These are phyloP conservation scores for Apis cerana DNA, from an alignment of 1,140 invertebrate genomes.

Conservation along the genomic window DNA sequence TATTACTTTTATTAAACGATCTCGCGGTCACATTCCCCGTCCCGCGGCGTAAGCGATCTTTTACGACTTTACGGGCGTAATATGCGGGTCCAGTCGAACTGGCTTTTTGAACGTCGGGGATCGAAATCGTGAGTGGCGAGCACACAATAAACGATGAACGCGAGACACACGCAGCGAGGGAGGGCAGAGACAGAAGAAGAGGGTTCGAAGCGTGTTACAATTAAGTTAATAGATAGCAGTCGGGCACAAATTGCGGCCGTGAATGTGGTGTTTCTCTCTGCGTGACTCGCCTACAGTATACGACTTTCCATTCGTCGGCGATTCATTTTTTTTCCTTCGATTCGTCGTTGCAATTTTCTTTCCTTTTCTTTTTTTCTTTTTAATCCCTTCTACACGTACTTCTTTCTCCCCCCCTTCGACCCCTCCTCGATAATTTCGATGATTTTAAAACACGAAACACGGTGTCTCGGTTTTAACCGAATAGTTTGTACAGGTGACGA, in stretches of 20 bases:
- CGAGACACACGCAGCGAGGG: background rate
- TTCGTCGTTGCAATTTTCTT: background rate
- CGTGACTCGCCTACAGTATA: slow-evolving; percentile 44
- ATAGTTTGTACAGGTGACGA: slow-evolving; percentile 19
- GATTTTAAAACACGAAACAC: background rate
- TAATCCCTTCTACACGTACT: background rate
- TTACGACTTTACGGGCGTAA: slow-evolving; percentile 53
- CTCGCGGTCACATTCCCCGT: background rate
- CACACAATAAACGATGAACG: slow-evolving; percentile 39
- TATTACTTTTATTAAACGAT: slow-evolving; percentile 20
- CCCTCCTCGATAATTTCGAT: background rate
- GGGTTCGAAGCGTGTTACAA: slow-evolving; percentile 63
- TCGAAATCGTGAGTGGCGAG: slow-evolving; percentile 49
- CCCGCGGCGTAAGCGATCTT: slow-evolving; percentile 46
- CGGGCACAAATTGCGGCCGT: slow-evolving; percentile 65
- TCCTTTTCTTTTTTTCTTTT: background rate
- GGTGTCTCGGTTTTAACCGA: background rate
- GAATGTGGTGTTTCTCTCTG: slow-evolving; percentile 23
- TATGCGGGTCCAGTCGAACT: slow-evolving; percentile 59
- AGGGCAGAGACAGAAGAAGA: slow-evolving; percentile 34
- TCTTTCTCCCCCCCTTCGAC: accelerated
- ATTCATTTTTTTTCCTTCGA: background rate
- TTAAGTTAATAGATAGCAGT: slow-evolving; percentile 75
- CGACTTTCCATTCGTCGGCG: slow-evolving; percentile 20
- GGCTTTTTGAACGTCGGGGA: slow-evolving; percentile 40